Evolutionary conservation across 2,113 vertebrate species (phyloP).

Genomic region (Apaloderma vittatum): DNA sequence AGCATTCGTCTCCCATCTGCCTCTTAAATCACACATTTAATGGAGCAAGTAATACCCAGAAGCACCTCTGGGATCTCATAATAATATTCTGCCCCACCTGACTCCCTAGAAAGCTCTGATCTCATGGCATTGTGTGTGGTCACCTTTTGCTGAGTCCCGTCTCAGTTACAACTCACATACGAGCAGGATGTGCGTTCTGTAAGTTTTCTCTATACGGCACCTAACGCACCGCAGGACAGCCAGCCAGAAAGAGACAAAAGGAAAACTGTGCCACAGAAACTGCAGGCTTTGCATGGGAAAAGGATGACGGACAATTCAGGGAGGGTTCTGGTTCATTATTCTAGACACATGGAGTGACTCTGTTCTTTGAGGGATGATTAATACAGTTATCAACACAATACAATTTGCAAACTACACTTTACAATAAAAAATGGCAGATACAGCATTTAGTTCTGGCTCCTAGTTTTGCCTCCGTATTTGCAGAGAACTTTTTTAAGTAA

Average conservation of each 20-base stretch:
- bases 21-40: constrained; percentile 55
- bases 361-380: background rate
- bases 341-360: background rate
- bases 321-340: background rate
- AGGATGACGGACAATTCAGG: background rate
- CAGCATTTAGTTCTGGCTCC: background rate
- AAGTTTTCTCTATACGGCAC: background rate
- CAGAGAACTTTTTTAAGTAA: background rate
- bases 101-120: background rate
- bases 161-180: background rate
- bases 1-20: constrained; percentile 60
- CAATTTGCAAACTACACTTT: background rate
- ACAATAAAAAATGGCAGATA: background rate
- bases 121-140: background rate
- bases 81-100: background rate
- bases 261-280: background rate
- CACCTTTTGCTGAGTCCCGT: background rate
- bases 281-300: background rate
- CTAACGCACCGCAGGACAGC: background rate
- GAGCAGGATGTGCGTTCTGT: background rate
- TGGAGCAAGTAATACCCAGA: constrained; percentile 27
- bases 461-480: background rate
- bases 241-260: background rate
- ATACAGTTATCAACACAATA: background rate
- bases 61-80: constrained; percentile 12